A percentile compares a stretch with the other conserved stretches of the same genome.
Conservation (phyloP, 1,140 invertebrate species). For the Drosophila prosaltans region DNA sequence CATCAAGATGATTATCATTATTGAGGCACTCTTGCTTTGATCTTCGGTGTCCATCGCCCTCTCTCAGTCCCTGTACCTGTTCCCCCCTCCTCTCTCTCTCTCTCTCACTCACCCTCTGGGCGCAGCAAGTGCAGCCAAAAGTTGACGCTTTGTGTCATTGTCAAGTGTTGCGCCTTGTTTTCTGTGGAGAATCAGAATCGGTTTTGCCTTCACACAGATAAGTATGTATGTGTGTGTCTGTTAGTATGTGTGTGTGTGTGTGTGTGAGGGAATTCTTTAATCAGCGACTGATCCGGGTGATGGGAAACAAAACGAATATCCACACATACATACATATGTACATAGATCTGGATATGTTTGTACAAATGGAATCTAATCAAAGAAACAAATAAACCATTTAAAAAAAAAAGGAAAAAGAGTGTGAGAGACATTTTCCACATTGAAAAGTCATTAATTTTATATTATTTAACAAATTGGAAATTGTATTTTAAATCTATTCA, state of each 20-base stretch:
- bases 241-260: neutral
- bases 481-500: too few species aligned
- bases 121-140: slow-evolving; percentile 76
- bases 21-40: slow-evolving; percentile 82
- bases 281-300: slow-evolving; percentile 23
- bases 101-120: slow-evolving; percentile 31
- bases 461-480: too few species aligned
- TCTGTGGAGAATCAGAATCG: slow-evolving; percentile 25
- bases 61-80: neutral
- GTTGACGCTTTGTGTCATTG: slow-evolving; percentile 79
- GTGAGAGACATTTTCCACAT: too few species aligned
- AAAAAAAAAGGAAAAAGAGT: too few species aligned
- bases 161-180: slow-evolving; percentile 71
- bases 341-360: too few species aligned
- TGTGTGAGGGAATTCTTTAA: slow-evolving; percentile 19
- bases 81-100: neutral
- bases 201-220: neutral
- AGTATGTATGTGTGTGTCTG: too few species aligned
- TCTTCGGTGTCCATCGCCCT: slow-evolving; percentile 37
- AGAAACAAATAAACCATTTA: too few species aligned
- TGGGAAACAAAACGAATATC: slow-evolving; percentile 7
- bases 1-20: slow-evolving; percentile 77
- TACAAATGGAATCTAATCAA: too few species aligned
- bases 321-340: too few species aligned
- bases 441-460: too few species aligned